Base-by-base conservation (phyloP, 92 coral and sea anemone genomes). In the Phenganax stokvisi region DNA sequence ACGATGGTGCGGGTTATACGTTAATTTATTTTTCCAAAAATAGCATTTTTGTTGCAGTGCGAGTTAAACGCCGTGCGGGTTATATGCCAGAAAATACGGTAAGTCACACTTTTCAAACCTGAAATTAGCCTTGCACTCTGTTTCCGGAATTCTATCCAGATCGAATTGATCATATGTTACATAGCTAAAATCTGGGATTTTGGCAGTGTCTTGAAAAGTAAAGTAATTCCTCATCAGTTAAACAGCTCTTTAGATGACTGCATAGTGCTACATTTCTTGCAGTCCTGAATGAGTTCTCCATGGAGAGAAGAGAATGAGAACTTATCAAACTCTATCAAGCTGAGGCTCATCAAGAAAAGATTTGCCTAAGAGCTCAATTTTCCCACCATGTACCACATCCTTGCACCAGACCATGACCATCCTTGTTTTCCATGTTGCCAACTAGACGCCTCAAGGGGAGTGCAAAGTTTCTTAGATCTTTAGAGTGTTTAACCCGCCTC, bases 61-160 rank as follows among this genome's bases (percentile, higher is more conserved):
- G 25, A 0, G 25, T 20, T 20, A 20, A 20, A 20, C 25, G 25
- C 25, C 25, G 25, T 20, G 25, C 25, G 25, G 25, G 25, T 20
- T 20, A 20, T 20, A 20, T 20, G 25, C 25, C 25, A 20, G 25
- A 20, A 20, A 20, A 20, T 20, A 20, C 25, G 89, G 84, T 64
- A 83, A 67, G 83, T 83, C 79, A 65, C 57, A 59, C 64, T 86
- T 86, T 57, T 83, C 86, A 58, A 86, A 71, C 59, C 89, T 56
- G 83, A 82, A 84, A 27, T 84, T 82, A 71, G 67, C 67, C 77
- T 85, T 82, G 86, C 86, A 86, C 86, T 86, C 89, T 58, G 86
- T 75, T 66, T 82, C 84, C n/a, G 69, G 62, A 54, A 74, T 60
- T 47, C 63, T 55, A 68, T 80, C 85, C 12, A 80, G 69, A 57